A percentile compares a stretch with the other conserved stretches of the same genome.
Evolutionary conservation across 1,140 invertebrate genomes (phyloP).

Genomic region (Drosophila biarmipes): DNA sequence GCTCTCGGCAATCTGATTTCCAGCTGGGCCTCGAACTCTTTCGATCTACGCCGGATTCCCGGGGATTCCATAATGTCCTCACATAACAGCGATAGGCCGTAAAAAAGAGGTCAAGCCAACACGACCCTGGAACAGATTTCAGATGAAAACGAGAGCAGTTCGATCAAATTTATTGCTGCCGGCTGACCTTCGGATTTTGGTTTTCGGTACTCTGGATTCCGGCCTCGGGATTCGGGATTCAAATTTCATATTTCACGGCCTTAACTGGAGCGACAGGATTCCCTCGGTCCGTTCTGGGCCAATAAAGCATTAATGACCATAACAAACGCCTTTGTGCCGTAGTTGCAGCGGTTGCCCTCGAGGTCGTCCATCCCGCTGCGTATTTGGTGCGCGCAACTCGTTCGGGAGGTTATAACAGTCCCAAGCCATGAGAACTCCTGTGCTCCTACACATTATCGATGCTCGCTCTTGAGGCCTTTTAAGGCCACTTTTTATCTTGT

Average conservation of each 20-base stretch:
- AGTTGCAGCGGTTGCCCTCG: slow-evolving; percentile 48
- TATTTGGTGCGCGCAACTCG: slow-evolving; percentile 74
- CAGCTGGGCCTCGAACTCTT: slow-evolving; percentile 46
- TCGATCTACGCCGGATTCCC: slow-evolving; percentile 37
- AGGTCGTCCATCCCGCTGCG: slow-evolving; percentile 69
- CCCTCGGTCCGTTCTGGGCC: slow-evolving; percentile 36
- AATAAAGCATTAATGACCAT: slow-evolving; percentile 82
- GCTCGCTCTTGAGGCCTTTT: slow-evolving; percentile 17
- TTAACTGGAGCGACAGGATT: slow-evolving; percentile 76
- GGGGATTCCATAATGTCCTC: slow-evolving; percentile 64
- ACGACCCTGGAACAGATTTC: slow-evolving; percentile 50
- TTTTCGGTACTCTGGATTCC: not conserved
- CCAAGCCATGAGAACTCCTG: slow-evolving; percentile 14
- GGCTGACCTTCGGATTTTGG: slow-evolving; percentile 57
- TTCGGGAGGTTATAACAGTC: slow-evolving; percentile 15
- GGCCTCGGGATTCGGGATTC: slow-evolving; percentile 51
- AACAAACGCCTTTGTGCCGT: slow-evolving; percentile 75
- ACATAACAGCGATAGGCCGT: slow-evolving; percentile 46
- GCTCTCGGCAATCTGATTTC: slow-evolving; percentile 18
- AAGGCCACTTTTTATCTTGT: slow-evolving; percentile 1
- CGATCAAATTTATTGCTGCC: slow-evolving; percentile 63
- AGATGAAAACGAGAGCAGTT: slow-evolving; percentile 68
- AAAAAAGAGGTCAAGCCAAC: slow-evolving; percentile 38
- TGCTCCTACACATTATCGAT: slow-evolving; percentile 40
- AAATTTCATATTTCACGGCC: slow-evolving; percentile 77